These are phyloP conservation scores for Pararge aegeria DNA, from an alignment of 1,140 invertebrate species.

Conservation along the genomic window DNA sequence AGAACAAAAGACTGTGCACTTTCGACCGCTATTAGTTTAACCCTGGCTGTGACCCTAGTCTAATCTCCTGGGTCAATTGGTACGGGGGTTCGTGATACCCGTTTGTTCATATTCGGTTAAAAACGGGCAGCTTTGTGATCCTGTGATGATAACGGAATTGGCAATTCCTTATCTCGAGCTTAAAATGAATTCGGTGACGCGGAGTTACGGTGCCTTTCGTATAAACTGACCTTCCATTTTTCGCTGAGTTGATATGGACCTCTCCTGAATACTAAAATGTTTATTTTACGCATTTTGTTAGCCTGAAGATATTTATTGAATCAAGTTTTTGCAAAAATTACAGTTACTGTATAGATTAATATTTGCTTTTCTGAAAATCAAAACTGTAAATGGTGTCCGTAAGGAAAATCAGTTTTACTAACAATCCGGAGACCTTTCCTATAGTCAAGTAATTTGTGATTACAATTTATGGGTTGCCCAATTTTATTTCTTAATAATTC, in stretches of 20 bases:
- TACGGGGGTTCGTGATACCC: slow-evolving; percentile 27
- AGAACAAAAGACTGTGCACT: not conserved
- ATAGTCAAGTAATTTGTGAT: too few species aligned
- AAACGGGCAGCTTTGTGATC: slow-evolving; percentile 53
- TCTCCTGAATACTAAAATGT: slow-evolving; percentile 10
- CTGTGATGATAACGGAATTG: slow-evolving; percentile 50
- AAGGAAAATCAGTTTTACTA: too few species aligned
- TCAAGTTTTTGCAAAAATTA: not conserved
- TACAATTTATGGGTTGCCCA: too few species aligned
- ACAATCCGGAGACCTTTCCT: too few species aligned
- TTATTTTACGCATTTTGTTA: slow-evolving; percentile 2
- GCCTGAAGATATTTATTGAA: slow-evolving; percentile 6
- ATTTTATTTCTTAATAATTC: too few species aligned
- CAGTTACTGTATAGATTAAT: not conserved
- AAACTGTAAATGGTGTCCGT: too few species aligned
- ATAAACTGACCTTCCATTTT: slow-evolving; percentile 25
- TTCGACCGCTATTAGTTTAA: slow-evolving; percentile 35
- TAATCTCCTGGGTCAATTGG: slow-evolving; percentile 44
- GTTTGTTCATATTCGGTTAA: slow-evolving; percentile 54
- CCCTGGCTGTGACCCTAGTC: slow-evolving; percentile 36
- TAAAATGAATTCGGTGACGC: slow-evolving; percentile 30
- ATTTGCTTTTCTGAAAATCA: not conserved
- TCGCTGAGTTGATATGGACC: slow-evolving; percentile 21
- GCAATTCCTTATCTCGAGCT: slow-evolving; percentile 43
- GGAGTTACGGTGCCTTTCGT: slow-evolving; percentile 18